Evolutionary conservation across 2,888 invertebrate species (phyloP).

Genomic region (Orchesellides sinensis): DNA sequence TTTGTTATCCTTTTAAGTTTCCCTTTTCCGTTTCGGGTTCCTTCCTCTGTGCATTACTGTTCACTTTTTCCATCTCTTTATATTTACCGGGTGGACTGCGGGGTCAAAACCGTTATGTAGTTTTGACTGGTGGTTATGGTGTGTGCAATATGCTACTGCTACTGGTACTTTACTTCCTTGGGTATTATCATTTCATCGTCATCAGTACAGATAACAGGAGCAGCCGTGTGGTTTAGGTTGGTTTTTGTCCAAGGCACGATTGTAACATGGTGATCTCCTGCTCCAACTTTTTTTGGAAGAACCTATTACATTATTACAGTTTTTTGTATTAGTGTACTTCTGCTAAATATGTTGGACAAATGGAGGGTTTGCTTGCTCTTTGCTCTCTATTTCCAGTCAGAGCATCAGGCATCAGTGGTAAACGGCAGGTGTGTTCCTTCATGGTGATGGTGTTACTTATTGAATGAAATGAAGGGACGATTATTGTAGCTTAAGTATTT

Average conservation of each 20-base stretch:
- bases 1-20: slow-evolving; percentile 59
- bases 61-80: too few relatives aligned
- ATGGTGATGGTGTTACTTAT: neutral
- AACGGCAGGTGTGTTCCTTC: slow-evolving; percentile 48
- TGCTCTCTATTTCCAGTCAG: neutral
- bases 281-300: neutral
- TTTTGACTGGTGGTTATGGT: neutral
- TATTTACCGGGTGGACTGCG: too few relatives aligned
- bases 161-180: slow-evolving; percentile 16
- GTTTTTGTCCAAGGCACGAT: neutral
- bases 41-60: neutral
- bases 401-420: neutral
- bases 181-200: slow-evolving; percentile 41
- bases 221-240: neutral
- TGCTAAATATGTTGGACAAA: slow-evolving; percentile 40
- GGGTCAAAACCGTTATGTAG: slow-evolving; percentile 41
- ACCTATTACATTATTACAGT: neutral
- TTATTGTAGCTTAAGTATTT: slow-evolving; percentile 11
- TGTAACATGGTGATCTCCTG: neutral
- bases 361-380: neutral
- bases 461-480: slow-evolving; percentile 9
- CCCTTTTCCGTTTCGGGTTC: slow-evolving; percentile 22
- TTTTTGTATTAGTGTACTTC: neutral
- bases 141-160: slow-evolving; percentile 17
- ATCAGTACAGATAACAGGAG: slow-evolving; percentile 20